Evolutionary conservation across 1,140 invertebrate species (phyloP).

Genomic region (Vanessa tameamea): DNA sequence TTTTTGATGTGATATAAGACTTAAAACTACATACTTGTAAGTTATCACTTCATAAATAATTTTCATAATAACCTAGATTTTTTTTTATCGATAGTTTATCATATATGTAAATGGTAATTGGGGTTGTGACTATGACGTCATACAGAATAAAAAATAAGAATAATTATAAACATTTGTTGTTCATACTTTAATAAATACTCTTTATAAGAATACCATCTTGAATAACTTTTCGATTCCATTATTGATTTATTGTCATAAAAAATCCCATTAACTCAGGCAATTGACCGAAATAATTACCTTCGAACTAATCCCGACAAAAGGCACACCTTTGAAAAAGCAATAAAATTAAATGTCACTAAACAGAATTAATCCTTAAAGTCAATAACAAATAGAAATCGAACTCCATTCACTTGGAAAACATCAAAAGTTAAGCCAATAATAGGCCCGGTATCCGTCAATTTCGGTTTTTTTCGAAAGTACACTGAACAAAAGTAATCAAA

Average conservation of each 20-base stretch:
- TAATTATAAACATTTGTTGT: too few species aligned
- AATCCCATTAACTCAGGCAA: background rate
- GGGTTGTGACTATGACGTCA: too few species aligned
- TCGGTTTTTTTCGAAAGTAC: constrained; percentile 26
- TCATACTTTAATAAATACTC: too few species aligned
- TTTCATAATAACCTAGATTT: too few species aligned
- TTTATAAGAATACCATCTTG: too few species aligned
- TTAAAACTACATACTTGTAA: too few species aligned
- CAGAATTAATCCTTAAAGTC: constrained; percentile 44
- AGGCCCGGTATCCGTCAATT: constrained; percentile 32
- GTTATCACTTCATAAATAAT: too few species aligned
- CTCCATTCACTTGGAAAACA: constrained; percentile 44
- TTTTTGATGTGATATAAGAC: too few species aligned
- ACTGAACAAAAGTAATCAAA: background rate
- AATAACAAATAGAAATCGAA: constrained; percentile 46
- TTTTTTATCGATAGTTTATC: too few species aligned
- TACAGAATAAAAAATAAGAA: too few species aligned
- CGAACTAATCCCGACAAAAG: constrained; percentile 17
- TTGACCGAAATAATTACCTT: constrained; percentile 21
- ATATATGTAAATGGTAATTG: too few species aligned
- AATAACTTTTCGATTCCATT: background rate
- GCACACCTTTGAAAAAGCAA: constrained; percentile 26
- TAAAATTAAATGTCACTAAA: constrained; percentile 45
- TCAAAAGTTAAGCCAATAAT: constrained; percentile 38
- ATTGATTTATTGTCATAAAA: background rate